These are phyloP conservation scores for Drosophila leonis DNA, from an alignment of 2,888 invertebrate genomes.

Conservation along the genomic window DNA sequence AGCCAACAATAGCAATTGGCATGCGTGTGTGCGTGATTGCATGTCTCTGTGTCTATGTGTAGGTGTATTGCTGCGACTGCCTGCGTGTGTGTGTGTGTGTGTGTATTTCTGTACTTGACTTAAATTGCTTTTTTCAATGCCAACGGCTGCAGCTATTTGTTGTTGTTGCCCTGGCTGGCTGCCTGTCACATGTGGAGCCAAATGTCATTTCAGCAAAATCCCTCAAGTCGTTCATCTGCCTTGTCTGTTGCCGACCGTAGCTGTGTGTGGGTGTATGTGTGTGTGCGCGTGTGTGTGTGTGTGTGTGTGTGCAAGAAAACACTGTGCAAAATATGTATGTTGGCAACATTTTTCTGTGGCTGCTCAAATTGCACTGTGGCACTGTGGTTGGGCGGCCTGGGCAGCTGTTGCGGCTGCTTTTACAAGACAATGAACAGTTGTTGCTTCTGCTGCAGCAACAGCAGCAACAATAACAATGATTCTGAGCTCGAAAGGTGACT, in stretches of 20 bases:
- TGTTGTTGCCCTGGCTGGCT: slow-evolving; percentile 46
- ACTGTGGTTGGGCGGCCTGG: slow-evolving; percentile 34
- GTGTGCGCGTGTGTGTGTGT: slow-evolving; percentile 8
- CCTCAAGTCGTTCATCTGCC: slow-evolving; percentile 82
- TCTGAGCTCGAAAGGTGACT: slow-evolving; percentile 39
- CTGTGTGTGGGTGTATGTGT: slow-evolving; percentile 7
- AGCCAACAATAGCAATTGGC: slow-evolving; percentile 62
- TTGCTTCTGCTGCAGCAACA: slow-evolving; percentile 49
- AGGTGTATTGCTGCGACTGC: slow-evolving; percentile 15
- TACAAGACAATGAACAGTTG: slow-evolving; percentile 72
- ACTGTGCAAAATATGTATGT: slow-evolving; percentile 66
- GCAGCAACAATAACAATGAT: slow-evolving; percentile 30
- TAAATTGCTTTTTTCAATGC: slow-evolving; percentile 83
- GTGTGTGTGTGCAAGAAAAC: slow-evolving; percentile 57
- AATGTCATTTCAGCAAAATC: slow-evolving; percentile 84
- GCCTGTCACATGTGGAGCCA: slow-evolving; percentile 82
- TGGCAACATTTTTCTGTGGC: slow-evolving; percentile 71
- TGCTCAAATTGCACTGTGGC: slow-evolving; percentile 73
- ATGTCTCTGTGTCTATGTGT: slow-evolving; percentile 32
- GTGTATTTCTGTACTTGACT: slow-evolving; percentile 60
- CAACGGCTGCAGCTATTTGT: slow-evolving; percentile 66
- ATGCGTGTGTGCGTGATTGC: slow-evolving; percentile 62
- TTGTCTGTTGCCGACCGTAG: slow-evolving; percentile 46
- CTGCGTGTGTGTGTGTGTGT: slow-evolving; percentile 13
- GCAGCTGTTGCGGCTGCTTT: slow-evolving; percentile 39